Percentiles rank a stretch among this genome's conserved stretches.
phyloP scores from a whole-genome alignment of 2,113 vertebrate species.

The Dolichotis patagonum region DNA sequence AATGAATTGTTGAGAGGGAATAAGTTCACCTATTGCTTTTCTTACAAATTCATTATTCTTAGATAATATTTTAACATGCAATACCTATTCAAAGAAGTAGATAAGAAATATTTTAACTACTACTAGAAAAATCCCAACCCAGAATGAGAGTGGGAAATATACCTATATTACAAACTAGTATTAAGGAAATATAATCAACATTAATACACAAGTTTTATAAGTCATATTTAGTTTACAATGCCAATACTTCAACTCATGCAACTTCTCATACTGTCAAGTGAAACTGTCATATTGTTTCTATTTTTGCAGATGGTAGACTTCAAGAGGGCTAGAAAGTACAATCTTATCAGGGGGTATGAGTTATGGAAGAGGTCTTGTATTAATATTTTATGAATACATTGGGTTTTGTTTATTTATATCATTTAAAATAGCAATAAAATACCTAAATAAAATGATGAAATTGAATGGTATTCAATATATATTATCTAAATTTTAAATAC shows the following conservation, averaged over 20 bases:
- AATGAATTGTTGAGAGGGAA: not conserved
- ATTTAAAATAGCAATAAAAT: constrained; percentile 6
- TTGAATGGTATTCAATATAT: not conserved
- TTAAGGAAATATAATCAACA: not conserved
- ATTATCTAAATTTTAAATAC: not conserved
- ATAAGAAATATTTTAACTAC: not conserved
- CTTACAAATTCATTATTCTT: not conserved
- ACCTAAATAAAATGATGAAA: not conserved
- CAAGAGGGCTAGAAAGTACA: not conserved
- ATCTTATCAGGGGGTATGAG: not conserved
- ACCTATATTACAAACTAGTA: not conserved
- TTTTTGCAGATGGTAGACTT: not conserved
- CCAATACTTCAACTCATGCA: not conserved
- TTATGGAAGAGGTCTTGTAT: not conserved
- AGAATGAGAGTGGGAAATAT: not conserved
- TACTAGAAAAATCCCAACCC: not conserved
- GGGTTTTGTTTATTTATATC: not conserved
- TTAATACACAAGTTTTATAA: not conserved
- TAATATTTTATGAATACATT: not conserved
- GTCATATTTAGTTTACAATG: not conserved
- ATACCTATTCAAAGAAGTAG: not conserved
- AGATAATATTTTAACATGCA: not conserved
- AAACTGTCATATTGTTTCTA: not conserved
- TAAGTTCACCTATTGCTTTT: not conserved
- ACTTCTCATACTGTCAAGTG: not conserved